These are phyloP conservation scores for Phania funesta DNA, from an alignment of 2,888 invertebrate species.

Conservation along the genomic window DNA sequence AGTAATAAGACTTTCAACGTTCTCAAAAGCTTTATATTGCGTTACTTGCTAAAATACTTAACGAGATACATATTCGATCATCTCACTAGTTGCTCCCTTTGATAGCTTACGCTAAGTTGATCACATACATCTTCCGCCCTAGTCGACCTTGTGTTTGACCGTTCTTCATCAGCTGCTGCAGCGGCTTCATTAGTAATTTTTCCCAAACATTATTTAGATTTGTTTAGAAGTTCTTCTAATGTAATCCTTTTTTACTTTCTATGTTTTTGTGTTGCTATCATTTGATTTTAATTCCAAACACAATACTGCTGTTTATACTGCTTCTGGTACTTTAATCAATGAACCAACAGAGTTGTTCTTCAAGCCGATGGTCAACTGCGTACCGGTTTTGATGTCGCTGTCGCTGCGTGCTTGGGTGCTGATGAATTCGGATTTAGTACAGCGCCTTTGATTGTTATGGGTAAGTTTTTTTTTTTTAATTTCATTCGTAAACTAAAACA, in stretches of 20 bases:
- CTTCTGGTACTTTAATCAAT: not conserved
- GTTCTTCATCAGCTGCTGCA: conserved; percentile 74
- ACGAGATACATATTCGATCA: conserved; percentile 69
- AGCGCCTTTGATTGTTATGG: conserved; percentile 97
- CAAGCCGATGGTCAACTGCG: conserved; percentile 98
- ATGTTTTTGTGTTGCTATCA: conserved; percentile 72
- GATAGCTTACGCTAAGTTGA: conserved; percentile 70
- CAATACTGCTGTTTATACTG: conserved; percentile 12
- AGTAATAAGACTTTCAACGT: conserved; percentile 26
- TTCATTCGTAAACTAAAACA: too few relatives aligned
- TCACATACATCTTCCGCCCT: conserved; percentile 71
- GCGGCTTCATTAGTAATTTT: conserved; percentile 80
- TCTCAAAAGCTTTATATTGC: conserved; percentile 35
- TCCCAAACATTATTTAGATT: conserved; percentile 72
- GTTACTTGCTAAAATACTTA: conserved; percentile 43
- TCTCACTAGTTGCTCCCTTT: conserved; percentile 63
- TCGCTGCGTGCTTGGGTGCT: conserved; percentile 97
- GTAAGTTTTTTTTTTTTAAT: conserved; percentile 75
- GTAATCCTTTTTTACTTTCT: conserved; percentile 72
- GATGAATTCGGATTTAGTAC: conserved; percentile 99
- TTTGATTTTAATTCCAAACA: conserved; percentile 14
- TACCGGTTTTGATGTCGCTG: conserved; percentile 97
- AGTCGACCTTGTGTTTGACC: conserved; percentile 71
- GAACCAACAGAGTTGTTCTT: conserved; percentile 87
- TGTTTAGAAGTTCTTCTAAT: conserved; percentile 72